Percentiles rank a stretch among this genome's conserved stretches.
These are phyloP conservation scores for Drosophila truncata DNA, from an alignment of 1,140 invertebrate genomes.

Conservation along the genomic window DNA sequence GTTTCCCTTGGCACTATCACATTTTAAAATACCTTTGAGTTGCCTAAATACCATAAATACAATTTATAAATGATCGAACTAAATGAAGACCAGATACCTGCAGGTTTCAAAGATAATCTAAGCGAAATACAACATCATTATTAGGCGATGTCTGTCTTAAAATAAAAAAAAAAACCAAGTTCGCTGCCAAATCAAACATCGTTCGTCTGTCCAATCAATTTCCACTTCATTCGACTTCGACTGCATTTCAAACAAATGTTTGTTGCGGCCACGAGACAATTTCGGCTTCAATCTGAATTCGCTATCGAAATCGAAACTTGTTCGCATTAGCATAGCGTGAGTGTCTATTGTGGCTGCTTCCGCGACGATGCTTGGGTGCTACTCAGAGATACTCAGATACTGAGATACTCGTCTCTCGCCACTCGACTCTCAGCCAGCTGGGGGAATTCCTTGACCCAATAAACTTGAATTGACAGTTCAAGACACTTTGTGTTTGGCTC, in stretches of 20 bases:
- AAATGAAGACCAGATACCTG: constrained; percentile 1
- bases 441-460: constrained; percentile 80
- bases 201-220: constrained; percentile 9
- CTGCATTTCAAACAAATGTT: constrained; percentile 82
- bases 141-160: constrained; percentile 2
- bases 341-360: constrained; percentile 54
- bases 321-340: constrained; percentile 59
- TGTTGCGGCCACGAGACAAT: constrained; percentile 51
- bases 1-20: background rate
- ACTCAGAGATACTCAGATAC: constrained; percentile 16
- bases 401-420: constrained; percentile 21
- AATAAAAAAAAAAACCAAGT: background rate
- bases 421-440: constrained; percentile 46
- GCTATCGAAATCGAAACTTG: constrained; percentile 62
- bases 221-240: constrained; percentile 47
- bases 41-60: background rate
- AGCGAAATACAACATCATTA: constrained; percentile 22
- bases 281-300: constrained; percentile 39
- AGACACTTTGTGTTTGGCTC: constrained; percentile 80
- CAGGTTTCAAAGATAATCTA: constrained; percentile 2
- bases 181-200: constrained; percentile 12
- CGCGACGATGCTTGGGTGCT: constrained; percentile 39
- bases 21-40: constrained; percentile 10
- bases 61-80: constrained; percentile 12
- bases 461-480: constrained; percentile 85